Evolutionary conservation across 2,797 vertebrate genomes (phyloP).

Genomic region (Acestrorhynchus altus): DNA sequence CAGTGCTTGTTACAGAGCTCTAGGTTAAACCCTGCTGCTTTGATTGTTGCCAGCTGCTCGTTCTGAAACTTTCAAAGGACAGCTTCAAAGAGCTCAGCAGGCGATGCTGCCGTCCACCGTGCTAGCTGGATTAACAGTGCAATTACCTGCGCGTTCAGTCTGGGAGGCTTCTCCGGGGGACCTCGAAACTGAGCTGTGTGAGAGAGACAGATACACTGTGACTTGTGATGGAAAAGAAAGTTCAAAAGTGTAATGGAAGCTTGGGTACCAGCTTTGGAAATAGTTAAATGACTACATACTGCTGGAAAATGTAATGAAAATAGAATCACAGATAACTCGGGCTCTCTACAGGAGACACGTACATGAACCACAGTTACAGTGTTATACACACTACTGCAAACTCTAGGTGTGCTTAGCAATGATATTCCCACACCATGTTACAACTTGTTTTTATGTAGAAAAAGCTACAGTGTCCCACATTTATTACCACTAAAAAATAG

Average conservation of each 20-base stretch:
- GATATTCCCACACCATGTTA: too few relatives aligned
- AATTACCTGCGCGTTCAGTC: slow-evolving; percentile 78
- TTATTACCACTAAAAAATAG: too few relatives aligned
- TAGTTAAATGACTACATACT: not conserved
- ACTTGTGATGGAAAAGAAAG: not conserved
- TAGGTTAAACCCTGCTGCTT: slow-evolving; percentile 43
- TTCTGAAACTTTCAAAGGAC: slow-evolving; percentile 43
- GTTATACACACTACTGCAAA: too few relatives aligned
- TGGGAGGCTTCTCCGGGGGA: slow-evolving; percentile 85
- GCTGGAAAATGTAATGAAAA: not conserved
- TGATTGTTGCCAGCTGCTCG: slow-evolving; percentile 49
- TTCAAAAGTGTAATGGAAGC: not conserved
- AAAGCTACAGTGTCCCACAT: too few relatives aligned
- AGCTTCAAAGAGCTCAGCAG: slow-evolving; percentile 50
- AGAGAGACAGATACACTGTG: not conserved
- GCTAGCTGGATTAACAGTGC: slow-evolving; percentile 35
- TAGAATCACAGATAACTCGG: not conserved
- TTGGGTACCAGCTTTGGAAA: not conserved
- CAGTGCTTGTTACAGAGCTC: slow-evolving; percentile 34
- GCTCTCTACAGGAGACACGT: not conserved
- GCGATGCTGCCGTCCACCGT: not conserved
- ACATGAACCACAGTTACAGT: too few relatives aligned
- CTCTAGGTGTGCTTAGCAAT: too few relatives aligned
- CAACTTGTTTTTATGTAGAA: too few relatives aligned
- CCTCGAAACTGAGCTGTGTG: slow-evolving; percentile 59